Evolutionary conservation across 2,888 invertebrate species (phyloP), one percentile per base, ranked within the genome.

Genomic region (Byasa hedistus): DNA sequence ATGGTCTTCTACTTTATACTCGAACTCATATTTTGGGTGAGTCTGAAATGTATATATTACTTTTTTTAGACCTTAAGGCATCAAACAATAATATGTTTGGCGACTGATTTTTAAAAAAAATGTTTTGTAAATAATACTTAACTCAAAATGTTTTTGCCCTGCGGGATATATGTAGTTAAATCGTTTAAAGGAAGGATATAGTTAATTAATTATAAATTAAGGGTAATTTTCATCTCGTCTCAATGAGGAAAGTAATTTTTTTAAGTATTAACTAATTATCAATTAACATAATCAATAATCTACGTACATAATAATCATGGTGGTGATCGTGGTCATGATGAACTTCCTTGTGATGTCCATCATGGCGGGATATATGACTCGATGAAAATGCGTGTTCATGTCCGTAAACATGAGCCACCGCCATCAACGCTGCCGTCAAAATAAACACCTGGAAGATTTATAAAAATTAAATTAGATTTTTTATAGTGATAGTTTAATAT

Each of bases 1-100:
- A 54, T 66, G 66, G 71, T 92, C 92, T 57, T 75, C 69, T 2
- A 78, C 72, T 68, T 75, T 75, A 69, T 78, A 77, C n/a, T 69
- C 73, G 59, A 86, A 78, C 57, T 75, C 70, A 61, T 76, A 77
- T 60, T 76, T 78, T 21, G 76, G 78, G 69, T 87, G 81, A 22
- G 86, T 66, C 77, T 77, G 57, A 21, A 23, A 60, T 22, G 32
- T 19, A 1, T n/a, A 39, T 15, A 39, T 15, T 8, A 15, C 4
- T 48, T 48, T 7, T n/a, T 39, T 39, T 39, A 15, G 12, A 12
- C 39, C 3, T 15, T 15, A 39, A 15, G 39, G 39, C 1, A 39
- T 15, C 3, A 39, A 39, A 39, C 15, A 15, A 39, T 1, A 12
- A 39, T 39, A 39, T 3, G 3, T 39, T 39, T 8, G 10, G 10